These are phyloP conservation scores for Phallusia fumigata DNA, from an alignment of 23 tunicate genomes.

Conservation along the genomic window DNA sequence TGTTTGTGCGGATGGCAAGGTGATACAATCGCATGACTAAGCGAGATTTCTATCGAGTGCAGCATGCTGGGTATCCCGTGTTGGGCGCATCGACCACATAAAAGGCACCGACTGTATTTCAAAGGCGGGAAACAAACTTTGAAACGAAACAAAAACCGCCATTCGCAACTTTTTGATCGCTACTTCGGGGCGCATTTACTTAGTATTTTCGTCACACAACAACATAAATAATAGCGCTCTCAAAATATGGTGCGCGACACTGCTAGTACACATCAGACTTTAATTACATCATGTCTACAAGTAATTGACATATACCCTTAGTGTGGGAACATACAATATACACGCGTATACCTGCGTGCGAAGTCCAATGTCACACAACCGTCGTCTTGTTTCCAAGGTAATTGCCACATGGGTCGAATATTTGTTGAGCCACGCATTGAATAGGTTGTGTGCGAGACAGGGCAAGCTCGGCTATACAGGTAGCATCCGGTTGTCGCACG, in stretches of 20 bases:
- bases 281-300: too few species aligned
- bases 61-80: background rate
- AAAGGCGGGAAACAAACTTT: background rate
- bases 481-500: conserved; percentile 11
- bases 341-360: too few species aligned
- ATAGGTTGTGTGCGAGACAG: background rate
- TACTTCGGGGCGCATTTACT: too few species aligned
- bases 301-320: too few species aligned
- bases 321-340: too few species aligned
- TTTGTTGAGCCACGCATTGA: background rate
- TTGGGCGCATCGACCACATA: background rate
- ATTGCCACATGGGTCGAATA: background rate
- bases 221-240: too few species aligned
- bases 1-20: conserved; percentile 10
- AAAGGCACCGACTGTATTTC: background rate
- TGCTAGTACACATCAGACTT: too few species aligned
- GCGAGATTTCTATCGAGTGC: background rate
- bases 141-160: too few species aligned
- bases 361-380: background rate
- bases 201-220: too few species aligned
- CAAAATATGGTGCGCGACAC: too few species aligned
- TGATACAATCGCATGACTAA: conserved; percentile 9
- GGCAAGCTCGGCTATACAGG: background rate
- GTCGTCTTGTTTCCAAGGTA: background rate
- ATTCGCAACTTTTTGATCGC: too few species aligned